Evolutionary conservation across 2,888 invertebrate species (phyloP).

Genomic region (Hedychridium roseum): DNA sequence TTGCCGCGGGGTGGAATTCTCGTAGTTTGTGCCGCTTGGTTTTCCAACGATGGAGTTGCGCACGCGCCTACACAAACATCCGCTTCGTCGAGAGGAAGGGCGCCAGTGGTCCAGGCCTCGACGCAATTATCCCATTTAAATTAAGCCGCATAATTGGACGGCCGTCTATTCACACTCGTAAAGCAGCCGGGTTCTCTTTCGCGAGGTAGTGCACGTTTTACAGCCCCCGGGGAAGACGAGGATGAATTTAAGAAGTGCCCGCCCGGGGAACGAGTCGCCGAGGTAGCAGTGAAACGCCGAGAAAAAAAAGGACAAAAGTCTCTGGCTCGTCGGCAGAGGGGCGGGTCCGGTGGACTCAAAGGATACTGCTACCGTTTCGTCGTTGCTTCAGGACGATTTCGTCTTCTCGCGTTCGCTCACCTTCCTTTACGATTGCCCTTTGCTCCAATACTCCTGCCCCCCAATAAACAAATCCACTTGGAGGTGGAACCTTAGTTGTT

Average conservation of each 20-base stretch:
- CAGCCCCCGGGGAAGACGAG: constrained; percentile 37
- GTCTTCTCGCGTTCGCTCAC: constrained; percentile 21
- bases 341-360: constrained; percentile 43
- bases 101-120: too few species aligned
- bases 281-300: constrained; percentile 26
- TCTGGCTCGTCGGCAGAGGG: too few species aligned
- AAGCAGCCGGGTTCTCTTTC: constrained; percentile 35
- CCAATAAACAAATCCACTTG: too few species aligned
- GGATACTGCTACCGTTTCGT: constrained; percentile 53
- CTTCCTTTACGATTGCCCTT: constrained; percentile 11
- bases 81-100: too few species aligned
- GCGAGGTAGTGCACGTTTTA: constrained; percentile 34
- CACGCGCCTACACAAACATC: too few species aligned
- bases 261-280: constrained; percentile 19
- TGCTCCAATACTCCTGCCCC: too few species aligned
- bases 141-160: constrained; percentile 62
- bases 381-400: constrained; percentile 32
- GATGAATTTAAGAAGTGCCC: constrained; percentile 42
- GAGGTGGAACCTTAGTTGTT: too few species aligned
- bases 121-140: constrained; percentile 63
- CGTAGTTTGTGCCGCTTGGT: too few species aligned
- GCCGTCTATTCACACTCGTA: constrained; percentile 62
- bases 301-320: constrained; percentile 34
- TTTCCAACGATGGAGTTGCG: too few species aligned
- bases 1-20: too few species aligned